A percentile compares a stretch with the other conserved stretches of the same genome.
Conservation (phyloP, 2,888 invertebrate species). For the Yponomeuta malinellus region DNA sequence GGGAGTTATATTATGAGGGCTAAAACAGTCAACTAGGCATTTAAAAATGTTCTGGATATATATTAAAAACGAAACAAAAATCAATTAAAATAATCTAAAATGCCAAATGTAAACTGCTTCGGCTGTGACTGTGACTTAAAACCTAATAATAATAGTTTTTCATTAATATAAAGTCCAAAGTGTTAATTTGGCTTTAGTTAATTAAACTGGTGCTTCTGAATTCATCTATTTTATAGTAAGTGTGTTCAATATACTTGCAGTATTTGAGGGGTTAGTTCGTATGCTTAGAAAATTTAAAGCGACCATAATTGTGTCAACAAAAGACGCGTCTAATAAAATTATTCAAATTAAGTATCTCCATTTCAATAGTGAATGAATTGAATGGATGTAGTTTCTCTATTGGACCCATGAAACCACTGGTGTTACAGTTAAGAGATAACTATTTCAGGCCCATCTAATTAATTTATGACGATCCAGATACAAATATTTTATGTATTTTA, state of each 20-base stretch:
- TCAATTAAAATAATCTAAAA: too few relatives aligned
- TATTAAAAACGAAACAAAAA: too few relatives aligned
- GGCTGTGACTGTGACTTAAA: too few relatives aligned
- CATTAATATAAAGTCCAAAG: too few relatives aligned
- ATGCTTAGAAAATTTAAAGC: slow-evolving; percentile 17
- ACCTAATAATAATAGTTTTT: too few relatives aligned
- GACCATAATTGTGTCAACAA: slow-evolving; percentile 33
- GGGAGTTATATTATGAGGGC: too few relatives aligned
- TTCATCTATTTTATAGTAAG: neutral
- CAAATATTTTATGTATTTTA: too few relatives aligned
- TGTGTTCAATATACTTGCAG: slow-evolving; percentile 34
- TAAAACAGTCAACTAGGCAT: too few relatives aligned
- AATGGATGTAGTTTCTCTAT: neutral
- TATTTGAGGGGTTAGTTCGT: slow-evolving; percentile 43
- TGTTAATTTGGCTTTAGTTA: slow-evolving; percentile 1
- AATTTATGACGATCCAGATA: too few relatives aligned
- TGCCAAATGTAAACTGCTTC: too few relatives aligned
- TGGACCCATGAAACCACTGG: neutral
- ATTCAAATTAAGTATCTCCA: neutral
- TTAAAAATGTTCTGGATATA: too few relatives aligned
- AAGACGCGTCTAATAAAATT: slow-evolving; percentile 18
- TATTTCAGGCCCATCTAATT: too few relatives aligned
- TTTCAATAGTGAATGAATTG: neutral
- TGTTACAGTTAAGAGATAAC: neutral
- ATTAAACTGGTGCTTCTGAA: neutral